Percentiles rank a stretch among this genome's conserved stretches.
These are phyloP conservation scores for Lepidochitona cinerea DNA, from an alignment of 2,888 invertebrate species.

Conservation along the genomic window DNA sequence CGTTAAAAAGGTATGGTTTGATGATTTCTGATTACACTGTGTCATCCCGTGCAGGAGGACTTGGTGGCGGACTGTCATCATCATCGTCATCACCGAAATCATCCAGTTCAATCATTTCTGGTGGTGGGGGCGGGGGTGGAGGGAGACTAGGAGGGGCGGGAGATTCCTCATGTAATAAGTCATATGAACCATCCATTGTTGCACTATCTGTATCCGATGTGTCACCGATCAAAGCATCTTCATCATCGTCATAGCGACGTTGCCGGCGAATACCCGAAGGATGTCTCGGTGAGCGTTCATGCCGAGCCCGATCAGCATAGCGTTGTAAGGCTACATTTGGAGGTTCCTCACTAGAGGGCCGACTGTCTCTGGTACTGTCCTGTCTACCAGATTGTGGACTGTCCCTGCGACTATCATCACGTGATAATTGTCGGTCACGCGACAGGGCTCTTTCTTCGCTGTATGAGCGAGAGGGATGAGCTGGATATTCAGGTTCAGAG, in stretches of 20 bases:
- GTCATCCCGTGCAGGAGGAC: not conserved
- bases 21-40: too few relatives aligned
- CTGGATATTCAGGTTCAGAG: constrained; percentile 26
- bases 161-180: constrained; percentile 30
- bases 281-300: not conserved
- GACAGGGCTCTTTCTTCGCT: constrained; percentile 19
- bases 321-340: not conserved
- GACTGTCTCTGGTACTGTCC: not conserved
- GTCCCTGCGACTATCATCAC: not conserved
- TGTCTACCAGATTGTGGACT: too few relatives aligned
- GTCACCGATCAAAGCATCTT: constrained; percentile 17
- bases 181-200: constrained; percentile 44
- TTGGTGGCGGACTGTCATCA: not conserved
- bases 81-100: not conserved
- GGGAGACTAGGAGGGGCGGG: not conserved
- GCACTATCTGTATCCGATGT: constrained; percentile 41
- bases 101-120: not conserved
- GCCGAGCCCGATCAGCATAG: not conserved
- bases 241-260: constrained; percentile 12
- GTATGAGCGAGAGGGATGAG: constrained; percentile 26
- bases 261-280: not conserved
- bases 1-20: too few relatives aligned
- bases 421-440: constrained; percentile 16
- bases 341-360: not conserved
- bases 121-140: not conserved